These are phyloP conservation scores for Pseudochirops corinnae DNA, from an alignment of 2,797 vertebrate species.

Conservation along the genomic window DNA sequence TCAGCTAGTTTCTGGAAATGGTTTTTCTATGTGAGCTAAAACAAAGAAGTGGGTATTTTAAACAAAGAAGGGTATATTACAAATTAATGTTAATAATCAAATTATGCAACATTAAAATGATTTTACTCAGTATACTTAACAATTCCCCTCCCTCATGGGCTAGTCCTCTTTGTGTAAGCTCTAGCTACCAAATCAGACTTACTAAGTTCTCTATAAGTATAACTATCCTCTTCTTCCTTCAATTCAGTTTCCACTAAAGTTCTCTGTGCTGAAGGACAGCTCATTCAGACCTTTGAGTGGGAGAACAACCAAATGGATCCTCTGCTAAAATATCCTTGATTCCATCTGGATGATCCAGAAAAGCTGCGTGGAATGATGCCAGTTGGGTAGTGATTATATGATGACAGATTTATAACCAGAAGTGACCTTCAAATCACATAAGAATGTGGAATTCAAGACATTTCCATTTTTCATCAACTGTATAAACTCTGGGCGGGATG, in stretches of 20 bases:
- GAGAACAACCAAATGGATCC: neutral
- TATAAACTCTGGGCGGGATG: neutral
- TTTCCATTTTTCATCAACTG: neutral
- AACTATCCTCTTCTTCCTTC: neutral
- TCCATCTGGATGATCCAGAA: neutral
- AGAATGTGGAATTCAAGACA: neutral
- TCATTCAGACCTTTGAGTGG: neutral
- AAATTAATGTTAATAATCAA: no score
- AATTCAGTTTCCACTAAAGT: neutral
- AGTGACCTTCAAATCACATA: neutral
- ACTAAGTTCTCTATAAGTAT: no score
- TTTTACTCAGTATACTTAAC: neutral
- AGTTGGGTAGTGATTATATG: neutral
- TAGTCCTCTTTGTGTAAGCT: no score
- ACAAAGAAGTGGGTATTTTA: neutral
- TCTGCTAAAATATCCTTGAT: neutral
- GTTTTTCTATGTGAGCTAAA: neutral
- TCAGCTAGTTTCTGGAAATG: neutral
- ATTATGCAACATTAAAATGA: no score
- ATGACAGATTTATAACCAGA: neutral
- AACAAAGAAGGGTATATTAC: neutral
- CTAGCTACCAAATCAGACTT: no score
- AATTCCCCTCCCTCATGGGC: no score
- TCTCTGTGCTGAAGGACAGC: neutral
- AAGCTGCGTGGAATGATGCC: neutral